Evolutionary conservation across 2,113 vertebrate species (phyloP).

Genomic region (Rattus rattus): DNA sequence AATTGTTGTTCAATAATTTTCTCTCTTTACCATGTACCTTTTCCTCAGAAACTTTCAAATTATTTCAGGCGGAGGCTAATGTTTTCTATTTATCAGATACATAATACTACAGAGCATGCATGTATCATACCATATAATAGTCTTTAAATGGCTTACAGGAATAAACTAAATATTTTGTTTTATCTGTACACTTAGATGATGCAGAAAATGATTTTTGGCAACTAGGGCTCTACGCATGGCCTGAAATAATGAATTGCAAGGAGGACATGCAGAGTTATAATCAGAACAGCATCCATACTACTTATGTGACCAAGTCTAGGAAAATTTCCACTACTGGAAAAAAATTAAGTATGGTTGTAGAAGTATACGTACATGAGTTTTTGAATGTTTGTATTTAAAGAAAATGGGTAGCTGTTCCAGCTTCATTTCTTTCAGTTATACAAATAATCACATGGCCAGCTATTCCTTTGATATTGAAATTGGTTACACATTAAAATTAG

Average conservation of each 20-base stretch:
- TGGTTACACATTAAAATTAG: slow-evolving; percentile 37
- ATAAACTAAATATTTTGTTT: slow-evolving; percentile 39
- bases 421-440: slow-evolving; percentile 47
- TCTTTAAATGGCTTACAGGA: slow-evolving; percentile 20
- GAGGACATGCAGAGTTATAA: background rate
- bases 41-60: slow-evolving; percentile 55
- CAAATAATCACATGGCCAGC: slow-evolving; percentile 33
- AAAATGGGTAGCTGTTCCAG: slow-evolving; percentile 50
- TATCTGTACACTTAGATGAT: slow-evolving; percentile 23
- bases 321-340: slow-evolving; percentile 50
- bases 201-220: slow-evolving; percentile 33
- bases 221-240: background rate
- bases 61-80: background rate
- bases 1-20: background rate
- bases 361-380: background rate
- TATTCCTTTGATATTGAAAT: slow-evolving; percentile 14
- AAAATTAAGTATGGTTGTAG: background rate
- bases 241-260: slow-evolving; percentile 38
- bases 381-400: slow-evolving; percentile 34
- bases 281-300: slow-evolving; percentile 16
- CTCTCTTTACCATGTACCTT: slow-evolving; percentile 14
- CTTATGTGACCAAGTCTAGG: background rate
- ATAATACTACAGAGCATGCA: slow-evolving; percentile 9
- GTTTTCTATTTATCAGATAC: slow-evolving; percentile 35
- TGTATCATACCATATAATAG: background rate